phyloP scores from a whole-genome alignment of 1,140 invertebrate genomes.

The Heliconius himera region DNA sequence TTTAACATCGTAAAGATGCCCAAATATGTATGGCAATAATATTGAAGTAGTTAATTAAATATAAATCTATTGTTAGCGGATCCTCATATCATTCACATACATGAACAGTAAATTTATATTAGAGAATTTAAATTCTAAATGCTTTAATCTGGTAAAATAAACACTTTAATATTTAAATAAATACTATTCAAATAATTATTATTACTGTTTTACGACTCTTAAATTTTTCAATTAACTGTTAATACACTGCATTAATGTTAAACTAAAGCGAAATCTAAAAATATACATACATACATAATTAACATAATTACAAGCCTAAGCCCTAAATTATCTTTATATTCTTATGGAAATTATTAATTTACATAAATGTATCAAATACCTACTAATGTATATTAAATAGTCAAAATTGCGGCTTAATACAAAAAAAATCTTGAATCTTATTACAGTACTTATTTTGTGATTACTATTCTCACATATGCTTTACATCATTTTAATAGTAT shows the following conservation, averaged over 20 bases:
- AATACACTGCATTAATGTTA: neutral
- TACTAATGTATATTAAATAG: neutral
- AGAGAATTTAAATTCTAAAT: neutral
- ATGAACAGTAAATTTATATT: neutral
- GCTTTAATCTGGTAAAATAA: neutral
- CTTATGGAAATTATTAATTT: neutral
- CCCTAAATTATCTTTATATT: neutral
- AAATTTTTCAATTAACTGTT: neutral
- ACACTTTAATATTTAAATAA: neutral
- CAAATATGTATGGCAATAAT: conserved; percentile 55
- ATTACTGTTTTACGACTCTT: neutral
- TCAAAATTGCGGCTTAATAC: neutral
- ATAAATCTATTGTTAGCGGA: conserved; percentile 29
- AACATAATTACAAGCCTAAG: neutral
- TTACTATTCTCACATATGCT: neutral
- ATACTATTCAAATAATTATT: neutral
- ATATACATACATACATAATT: neutral
- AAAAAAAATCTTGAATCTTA: neutral
- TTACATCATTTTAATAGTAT: neutral
- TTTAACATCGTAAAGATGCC: conserved; percentile 46
- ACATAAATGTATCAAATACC: neutral
- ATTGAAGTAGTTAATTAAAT: conserved; percentile 46
- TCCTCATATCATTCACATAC: conserved; percentile 18
- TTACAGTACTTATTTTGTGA: neutral
- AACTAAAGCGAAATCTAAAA: neutral